Evolutionary conservation across 1,140 invertebrate species (phyloP).

Genomic region (Apis florea): DNA sequence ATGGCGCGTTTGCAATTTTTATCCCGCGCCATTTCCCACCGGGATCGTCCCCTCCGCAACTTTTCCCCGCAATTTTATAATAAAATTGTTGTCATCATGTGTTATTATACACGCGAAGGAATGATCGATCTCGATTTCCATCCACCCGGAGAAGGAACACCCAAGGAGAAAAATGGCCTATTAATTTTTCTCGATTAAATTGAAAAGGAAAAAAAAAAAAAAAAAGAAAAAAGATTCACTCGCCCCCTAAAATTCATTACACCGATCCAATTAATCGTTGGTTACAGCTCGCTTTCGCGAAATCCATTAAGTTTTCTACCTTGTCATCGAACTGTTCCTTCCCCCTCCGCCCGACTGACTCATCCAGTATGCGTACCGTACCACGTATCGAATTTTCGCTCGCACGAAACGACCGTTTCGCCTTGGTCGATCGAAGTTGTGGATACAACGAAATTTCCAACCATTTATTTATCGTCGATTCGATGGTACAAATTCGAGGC

Average conservation of each 20-base stretch:
- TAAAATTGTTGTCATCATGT: no score
- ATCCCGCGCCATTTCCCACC: not conserved
- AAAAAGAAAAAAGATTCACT: not conserved
- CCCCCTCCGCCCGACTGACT: rapidly evolving
- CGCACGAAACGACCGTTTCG: not conserved
- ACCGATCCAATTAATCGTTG: slow-evolving; percentile 30
- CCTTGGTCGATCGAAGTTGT: no score
- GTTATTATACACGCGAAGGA: not conserved
- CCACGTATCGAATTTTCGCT: not conserved
- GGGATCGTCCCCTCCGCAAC: no score
- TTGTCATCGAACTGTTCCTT: not conserved
- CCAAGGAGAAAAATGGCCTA: slow-evolving; percentile 2
- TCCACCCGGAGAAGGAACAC: not conserved
- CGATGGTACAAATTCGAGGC: no score
- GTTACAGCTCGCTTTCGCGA: slow-evolving; percentile 23
- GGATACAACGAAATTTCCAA: no score
- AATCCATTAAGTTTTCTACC: slow-evolving; percentile 39
- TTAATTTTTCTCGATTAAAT: slow-evolving; percentile 31
- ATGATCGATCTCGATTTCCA: not conserved
- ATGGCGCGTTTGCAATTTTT: not conserved
- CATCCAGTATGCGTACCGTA: not conserved
- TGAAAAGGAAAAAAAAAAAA: no score
- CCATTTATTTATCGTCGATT: no score
- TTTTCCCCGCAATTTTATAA: not conserved
- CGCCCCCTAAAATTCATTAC: slow-evolving; percentile 49